Conservation (phyloP, 2,888 invertebrate genomes). For the Morpho deidamia region DNA sequence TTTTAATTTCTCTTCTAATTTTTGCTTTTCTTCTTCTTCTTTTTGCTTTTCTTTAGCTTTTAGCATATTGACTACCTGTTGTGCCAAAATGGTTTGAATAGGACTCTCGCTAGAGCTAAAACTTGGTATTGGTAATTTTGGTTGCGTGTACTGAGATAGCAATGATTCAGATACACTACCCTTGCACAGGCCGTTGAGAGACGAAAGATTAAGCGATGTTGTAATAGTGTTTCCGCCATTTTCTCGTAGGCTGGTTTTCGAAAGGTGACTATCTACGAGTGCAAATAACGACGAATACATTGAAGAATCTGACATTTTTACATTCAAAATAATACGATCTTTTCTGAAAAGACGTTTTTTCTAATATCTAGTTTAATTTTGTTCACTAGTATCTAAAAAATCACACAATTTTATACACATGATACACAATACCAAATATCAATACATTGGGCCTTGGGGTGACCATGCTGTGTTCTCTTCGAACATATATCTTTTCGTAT, state of each 20-base stretch:
- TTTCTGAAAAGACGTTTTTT: no score
- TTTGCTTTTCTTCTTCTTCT: slow-evolving; percentile 41
- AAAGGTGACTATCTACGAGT: slow-evolving; percentile 60
- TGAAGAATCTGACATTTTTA: slow-evolving; percentile 48
- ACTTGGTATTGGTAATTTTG: slow-evolving; percentile 44
- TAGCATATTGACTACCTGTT: slow-evolving; percentile 61
- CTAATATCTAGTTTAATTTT: no score
- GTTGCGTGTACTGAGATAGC: slow-evolving; percentile 33
- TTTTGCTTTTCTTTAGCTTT: slow-evolving; percentile 52
- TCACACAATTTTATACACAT: no score
- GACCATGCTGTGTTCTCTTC: no score
- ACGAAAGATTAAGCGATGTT: slow-evolving; percentile 32
- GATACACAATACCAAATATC: no score
- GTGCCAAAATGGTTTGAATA: slow-evolving; percentile 44
- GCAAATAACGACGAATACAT: slow-evolving; percentile 57
- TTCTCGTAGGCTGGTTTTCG: slow-evolving; percentile 45
- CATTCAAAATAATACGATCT: background rate
- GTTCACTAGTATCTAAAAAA: no score
- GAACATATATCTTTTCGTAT: no score
- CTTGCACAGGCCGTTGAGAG: slow-evolving; percentile 21
- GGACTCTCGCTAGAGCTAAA: slow-evolving; percentile 40
- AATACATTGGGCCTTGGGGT: no score
- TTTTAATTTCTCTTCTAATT: slow-evolving; percentile 39
- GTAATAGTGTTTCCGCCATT: slow-evolving; percentile 29
- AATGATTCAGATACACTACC: slow-evolving; percentile 40